Evolutionary conservation across 2,888 invertebrate genomes (phyloP), one percentile per base, ranked within the genome.

Genomic region (Idaea straminata): DNA sequence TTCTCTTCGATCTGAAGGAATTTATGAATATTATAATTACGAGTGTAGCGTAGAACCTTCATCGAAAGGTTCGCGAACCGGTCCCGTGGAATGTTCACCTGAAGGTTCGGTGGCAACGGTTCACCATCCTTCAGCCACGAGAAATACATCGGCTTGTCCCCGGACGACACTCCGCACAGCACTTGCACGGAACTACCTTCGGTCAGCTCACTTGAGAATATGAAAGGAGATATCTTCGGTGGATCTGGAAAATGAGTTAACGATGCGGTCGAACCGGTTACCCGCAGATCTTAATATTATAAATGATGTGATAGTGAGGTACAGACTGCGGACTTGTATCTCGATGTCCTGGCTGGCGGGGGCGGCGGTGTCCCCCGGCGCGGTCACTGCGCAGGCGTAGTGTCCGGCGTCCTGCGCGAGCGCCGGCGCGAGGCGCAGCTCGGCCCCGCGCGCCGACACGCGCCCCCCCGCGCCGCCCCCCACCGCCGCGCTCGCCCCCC

Each of bases 171-270:
- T 62, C 95, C 95, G 83, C 97, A 97, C 10, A 97, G 95, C 66
- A 97, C 96, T 84, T 97, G 96, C 72, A 95, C 96, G 64, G 97
- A 92, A 82, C 97, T 96, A 74, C 97, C 96, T 89, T 97, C 96
- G 82, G 96, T 96, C 64, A 97, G 93, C 82, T 96, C 96, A 76
- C 95, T 94, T 0, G 97, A 97, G 83, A 98, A 98, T 64, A 94
- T 95, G 86, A 98, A 97, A 47, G 97, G 96, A 74, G 97, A 97
- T 82, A 97, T 95, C 77, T 97, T 95, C n/a, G 97, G 97, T 4
- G 97, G 97, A 91, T 94, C 95, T 95, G 64, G 1, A 3, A 15
- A 4, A 57, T 57, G 15, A 25, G 25, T 2, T 25, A 25, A 25
- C 25, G 25, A 25, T 25, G 25, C 1, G 25, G 3, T 25, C 25